A percentile compares a stretch with the other conserved stretches of the same genome.
Conservation (phyloP, 2,888 invertebrate species). For the Lasioglossum lativentre region DNA sequence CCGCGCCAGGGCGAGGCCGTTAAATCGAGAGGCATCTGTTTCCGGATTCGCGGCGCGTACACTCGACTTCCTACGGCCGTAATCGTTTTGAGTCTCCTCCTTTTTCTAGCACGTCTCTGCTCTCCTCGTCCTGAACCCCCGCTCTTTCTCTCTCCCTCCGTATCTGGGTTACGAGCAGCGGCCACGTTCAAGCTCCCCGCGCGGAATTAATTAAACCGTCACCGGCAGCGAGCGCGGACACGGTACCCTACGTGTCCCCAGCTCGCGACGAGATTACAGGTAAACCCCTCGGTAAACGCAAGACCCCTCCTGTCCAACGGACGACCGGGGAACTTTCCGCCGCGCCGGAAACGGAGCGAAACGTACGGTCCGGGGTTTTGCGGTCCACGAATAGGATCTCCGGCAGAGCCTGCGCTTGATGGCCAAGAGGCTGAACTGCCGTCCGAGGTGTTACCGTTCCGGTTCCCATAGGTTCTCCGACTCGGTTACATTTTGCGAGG, state of each 20-base stretch:
- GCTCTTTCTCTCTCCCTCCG: too few relatives aligned
- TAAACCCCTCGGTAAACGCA: constrained; percentile 37
- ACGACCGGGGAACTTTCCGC: not conserved
- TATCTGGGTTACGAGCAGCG: constrained; percentile 51
- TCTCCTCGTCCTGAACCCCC: not conserved
- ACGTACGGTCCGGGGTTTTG: not conserved
- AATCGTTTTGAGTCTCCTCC: constrained; percentile 49
- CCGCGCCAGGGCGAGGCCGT: constrained; percentile 21
- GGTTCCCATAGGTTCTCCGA: not conserved
- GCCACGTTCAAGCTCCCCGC: constrained; percentile 52
- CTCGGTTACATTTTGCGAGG: not conserved
- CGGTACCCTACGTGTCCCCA: constrained; percentile 24
- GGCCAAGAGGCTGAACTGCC: not conserved
- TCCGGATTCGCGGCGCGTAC: constrained; percentile 53
- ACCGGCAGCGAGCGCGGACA: constrained; percentile 70
- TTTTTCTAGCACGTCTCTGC: constrained; percentile 27
- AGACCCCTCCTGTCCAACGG: not conserved
- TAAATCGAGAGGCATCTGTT: constrained; percentile 63
- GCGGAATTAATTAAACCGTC: constrained; percentile 78
- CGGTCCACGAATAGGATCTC: not conserved
- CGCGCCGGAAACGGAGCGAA: not conserved
- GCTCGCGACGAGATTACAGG: constrained; percentile 49
- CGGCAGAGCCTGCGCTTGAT: constrained; percentile 4
- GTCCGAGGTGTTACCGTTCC: not conserved
- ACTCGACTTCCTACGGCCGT: constrained; percentile 36